A percentile compares a stretch with the other conserved stretches of the same genome.
These are phyloP conservation scores for Rhynchonycteris naso DNA, from an alignment of 2,797 vertebrate genomes.

Conservation along the genomic window DNA sequence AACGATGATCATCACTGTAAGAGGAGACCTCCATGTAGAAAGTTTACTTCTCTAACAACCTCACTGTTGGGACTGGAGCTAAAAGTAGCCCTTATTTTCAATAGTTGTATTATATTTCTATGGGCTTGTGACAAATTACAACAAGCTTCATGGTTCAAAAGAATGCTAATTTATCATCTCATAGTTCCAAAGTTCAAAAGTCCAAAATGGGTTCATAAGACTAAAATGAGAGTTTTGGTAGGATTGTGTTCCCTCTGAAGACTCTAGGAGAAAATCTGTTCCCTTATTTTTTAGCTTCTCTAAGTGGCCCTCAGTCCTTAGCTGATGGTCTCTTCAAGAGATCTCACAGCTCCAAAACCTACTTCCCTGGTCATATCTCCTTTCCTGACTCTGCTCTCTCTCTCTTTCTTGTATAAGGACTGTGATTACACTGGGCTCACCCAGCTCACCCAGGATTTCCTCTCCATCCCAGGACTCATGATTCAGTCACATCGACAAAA, in stretches of 20 bases:
- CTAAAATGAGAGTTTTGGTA: conserved; percentile 20
- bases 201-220: not conserved
- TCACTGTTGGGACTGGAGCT: not conserved
- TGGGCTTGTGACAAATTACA: not conserved
- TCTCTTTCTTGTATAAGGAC: not conserved
- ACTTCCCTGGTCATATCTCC: not conserved
- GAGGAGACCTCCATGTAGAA: not conserved
- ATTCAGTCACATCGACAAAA: not conserved
- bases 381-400: not conserved
- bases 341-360: not conserved
- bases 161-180: not conserved
- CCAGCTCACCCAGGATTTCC: not conserved
- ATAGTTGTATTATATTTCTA: not conserved
- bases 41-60: not conserved
- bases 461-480: not conserved
- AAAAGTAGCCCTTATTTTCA: not conserved
- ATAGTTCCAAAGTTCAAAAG: not conserved
- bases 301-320: not conserved
- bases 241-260: not conserved
- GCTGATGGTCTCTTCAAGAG: not conserved
- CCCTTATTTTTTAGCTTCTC: not conserved
- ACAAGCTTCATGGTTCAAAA: not conserved
- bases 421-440: not conserved
- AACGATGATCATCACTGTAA: not conserved
- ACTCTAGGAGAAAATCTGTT: not conserved